Evolutionary conservation across 2,113 vertebrate genomes (phyloP).

Genomic region (Apistogramma diplotaenia): DNA sequence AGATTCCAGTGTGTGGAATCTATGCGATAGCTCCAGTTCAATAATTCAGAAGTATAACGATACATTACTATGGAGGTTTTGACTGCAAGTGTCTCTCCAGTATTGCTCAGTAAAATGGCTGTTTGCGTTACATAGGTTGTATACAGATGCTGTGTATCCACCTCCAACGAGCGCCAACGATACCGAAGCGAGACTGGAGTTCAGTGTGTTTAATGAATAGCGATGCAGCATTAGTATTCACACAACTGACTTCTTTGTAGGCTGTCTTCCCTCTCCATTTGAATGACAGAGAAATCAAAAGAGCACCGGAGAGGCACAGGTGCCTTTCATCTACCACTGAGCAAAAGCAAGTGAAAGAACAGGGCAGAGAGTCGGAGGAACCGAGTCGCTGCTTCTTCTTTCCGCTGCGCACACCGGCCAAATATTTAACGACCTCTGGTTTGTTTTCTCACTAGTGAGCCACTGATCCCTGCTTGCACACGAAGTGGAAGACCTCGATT

Average conservation of each 20-base stretch:
- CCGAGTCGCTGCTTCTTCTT: conserved; percentile 15
- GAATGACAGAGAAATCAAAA: conserved; percentile 59
- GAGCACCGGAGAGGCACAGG: conserved; percentile 25
- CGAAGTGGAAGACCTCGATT: not conserved
- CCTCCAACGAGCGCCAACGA: not conserved
- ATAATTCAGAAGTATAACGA: conserved; percentile 20
- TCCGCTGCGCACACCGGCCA: conserved; percentile 11
- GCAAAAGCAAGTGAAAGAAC: conserved; percentile 42
- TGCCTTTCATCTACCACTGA: conserved; percentile 55
- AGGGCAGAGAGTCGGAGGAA: conserved; percentile 30
- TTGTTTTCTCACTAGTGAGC: not conserved
- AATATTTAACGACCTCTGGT: not conserved
- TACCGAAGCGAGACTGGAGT: not conserved
- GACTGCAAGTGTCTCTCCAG: not conserved
- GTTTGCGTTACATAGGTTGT: not conserved
- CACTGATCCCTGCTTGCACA: not conserved
- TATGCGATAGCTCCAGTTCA: not conserved
- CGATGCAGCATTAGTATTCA: conserved; percentile 58
- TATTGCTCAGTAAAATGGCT: not conserved
- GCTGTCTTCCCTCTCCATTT: conserved; percentile 25
- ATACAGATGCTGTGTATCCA: not conserved
- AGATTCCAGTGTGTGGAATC: not conserved
- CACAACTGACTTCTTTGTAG: conserved; percentile 26
- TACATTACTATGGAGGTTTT: not conserved
- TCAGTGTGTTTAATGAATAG: conserved; percentile 36